Evolutionary conservation across 2,888 invertebrate genomes (phyloP).

Genomic region (Isoperla grammatica): DNA sequence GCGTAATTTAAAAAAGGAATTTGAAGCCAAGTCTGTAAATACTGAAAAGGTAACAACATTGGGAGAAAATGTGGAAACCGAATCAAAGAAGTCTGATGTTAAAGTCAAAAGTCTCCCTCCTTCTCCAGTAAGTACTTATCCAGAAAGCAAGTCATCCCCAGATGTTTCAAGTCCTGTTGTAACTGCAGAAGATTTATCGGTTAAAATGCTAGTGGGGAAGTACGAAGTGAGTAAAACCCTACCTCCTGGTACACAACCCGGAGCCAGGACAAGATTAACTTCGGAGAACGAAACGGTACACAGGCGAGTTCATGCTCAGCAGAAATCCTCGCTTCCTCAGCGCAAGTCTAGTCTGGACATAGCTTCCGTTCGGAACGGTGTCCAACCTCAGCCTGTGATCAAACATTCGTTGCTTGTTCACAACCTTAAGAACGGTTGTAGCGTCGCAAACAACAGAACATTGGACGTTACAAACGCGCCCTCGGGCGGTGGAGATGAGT

Average conservation of each 20-base stretch:
- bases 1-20: conserved; percentile 79
- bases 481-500: conserved; percentile 29
- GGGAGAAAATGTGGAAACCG: conserved; percentile 16
- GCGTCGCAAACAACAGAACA: conserved; percentile 1
- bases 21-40: conserved; percentile 65
- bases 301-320: conserved; percentile 28
- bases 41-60: conserved; percentile 4
- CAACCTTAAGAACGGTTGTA: conserved; percentile 29
- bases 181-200: conserved; percentile 59
- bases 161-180: conserved; percentile 33
- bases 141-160: conserved; percentile 38
- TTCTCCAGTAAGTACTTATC: conserved; percentile 58
- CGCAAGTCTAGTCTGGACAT: conserved; percentile 42
- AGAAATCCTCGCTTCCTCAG: conserved; percentile 39
- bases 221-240: conserved; percentile 54
- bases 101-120: conserved; percentile 54
- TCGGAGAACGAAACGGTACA: conserved; percentile 37
- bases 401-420: conserved; percentile 28
- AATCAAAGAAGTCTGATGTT: conserved; percentile 32
- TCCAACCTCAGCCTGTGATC: conserved; percentile 27
- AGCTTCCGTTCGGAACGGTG: conserved; percentile 39
- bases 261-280: conserved; percentile 32
- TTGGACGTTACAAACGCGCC: background rate
- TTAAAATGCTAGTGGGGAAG: conserved; percentile 68
- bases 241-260: conserved; percentile 26